Conservation (phyloP, 2,888 invertebrate genomes). For the Drosophila tripunctata region DNA sequence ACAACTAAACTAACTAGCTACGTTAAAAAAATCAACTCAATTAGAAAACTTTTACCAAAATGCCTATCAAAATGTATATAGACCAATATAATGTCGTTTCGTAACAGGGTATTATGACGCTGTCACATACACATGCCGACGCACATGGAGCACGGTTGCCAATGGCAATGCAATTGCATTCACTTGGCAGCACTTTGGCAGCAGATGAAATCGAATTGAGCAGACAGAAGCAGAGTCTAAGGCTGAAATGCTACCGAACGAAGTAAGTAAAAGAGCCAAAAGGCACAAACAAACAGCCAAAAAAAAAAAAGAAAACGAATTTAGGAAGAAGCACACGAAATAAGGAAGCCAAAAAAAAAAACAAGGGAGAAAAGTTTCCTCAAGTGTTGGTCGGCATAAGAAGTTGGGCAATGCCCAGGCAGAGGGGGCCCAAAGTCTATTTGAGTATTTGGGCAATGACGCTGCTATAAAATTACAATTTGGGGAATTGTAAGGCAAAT, state of each 20-base stretch:
- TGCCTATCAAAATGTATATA: background rate
- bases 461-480: conserved; percentile 78
- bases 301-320: background rate
- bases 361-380: conserved; percentile 20
- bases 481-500: conserved; percentile 75
- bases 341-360: background rate
- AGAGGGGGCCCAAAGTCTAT: conserved; percentile 64
- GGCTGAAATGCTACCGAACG: conserved; percentile 30
- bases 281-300: conserved; percentile 7
- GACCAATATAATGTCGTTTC: background rate
- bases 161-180: conserved; percentile 72
- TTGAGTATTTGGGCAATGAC: conserved; percentile 78
- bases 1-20: too few relatives aligned
- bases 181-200: conserved; percentile 68
- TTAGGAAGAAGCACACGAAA: background rate
- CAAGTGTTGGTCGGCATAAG: conserved; percentile 54
- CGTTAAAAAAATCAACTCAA: too few relatives aligned
- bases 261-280: conserved; percentile 41
- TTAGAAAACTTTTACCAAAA: background rate
- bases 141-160: conserved; percentile 26
- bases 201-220: conserved; percentile 73
- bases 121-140: background rate
- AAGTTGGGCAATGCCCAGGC: conserved; percentile 34
- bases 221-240: conserved; percentile 21
- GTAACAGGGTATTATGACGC: background rate